Evolutionary conservation across 2,797 vertebrate species (phyloP).

Genomic region (Hapalemur alaotrensis): DNA sequence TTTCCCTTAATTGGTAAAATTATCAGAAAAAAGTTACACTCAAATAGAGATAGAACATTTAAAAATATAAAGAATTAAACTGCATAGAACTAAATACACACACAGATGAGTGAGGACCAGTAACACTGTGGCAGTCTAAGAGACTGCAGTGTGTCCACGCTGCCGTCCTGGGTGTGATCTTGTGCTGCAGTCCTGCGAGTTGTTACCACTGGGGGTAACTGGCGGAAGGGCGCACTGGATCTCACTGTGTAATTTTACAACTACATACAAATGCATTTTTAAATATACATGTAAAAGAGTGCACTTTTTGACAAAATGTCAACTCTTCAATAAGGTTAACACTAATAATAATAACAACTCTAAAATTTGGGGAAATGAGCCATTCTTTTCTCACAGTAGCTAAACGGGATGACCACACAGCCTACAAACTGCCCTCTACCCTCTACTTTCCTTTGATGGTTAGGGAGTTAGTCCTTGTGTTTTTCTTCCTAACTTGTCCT

Average conservation of each 20-base stretch:
- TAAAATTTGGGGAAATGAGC: neutral
- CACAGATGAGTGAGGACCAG: fast-evolving
- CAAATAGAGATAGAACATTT: neutral
- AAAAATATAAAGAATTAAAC: neutral
- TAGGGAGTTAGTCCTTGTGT: fast-evolving
- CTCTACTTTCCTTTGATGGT: fast-evolving
- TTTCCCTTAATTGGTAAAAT: conserved; percentile 52
- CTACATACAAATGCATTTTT: neutral
- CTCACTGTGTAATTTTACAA: neutral
- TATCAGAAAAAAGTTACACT: conserved; percentile 6
- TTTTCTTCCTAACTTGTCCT: neutral
- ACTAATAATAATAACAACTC: neutral
- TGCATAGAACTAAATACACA: neutral
- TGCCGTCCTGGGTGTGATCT: no score
- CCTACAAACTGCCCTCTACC: fast-evolving
- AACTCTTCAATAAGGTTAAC: neutral
- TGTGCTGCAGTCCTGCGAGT: neutral
- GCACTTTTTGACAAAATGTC: neutral
- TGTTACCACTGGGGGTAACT: neutral
- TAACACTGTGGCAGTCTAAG: fast-evolving
- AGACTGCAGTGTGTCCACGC: fast-evolving
- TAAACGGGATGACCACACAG: neutral
- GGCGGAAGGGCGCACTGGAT: fast-evolving
- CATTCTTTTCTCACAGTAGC: neutral
- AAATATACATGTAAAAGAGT: neutral